Base-by-base conservation (phyloP, 2,113 vertebrate genomes). In the Lathamus discolor region DNA sequence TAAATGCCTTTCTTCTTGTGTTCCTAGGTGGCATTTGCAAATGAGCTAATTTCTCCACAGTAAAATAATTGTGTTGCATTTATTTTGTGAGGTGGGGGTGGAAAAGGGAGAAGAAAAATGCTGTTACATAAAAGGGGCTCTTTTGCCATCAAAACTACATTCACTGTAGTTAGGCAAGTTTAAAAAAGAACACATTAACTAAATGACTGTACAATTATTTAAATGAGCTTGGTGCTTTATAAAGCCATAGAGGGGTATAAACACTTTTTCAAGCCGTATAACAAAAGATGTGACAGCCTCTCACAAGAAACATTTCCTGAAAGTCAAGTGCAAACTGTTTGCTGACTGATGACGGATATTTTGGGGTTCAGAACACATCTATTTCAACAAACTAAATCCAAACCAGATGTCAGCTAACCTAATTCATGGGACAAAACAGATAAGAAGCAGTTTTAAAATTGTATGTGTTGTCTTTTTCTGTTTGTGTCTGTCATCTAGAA, bases 1-100 rank as follows among this genome's bases (percentile, higher is more conserved):
- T 98, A 98, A 98, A 98, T 98, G 98, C 96, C 97, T 98, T 98
- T 98, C 97, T 98, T 98, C 97, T 97, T 97, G 97, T 98, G 95
- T 98, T 98, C 97, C 78, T 93, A 97, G 97, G 97, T 98, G 97
- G 97, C 97, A 98, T 98, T 98, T 98, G 97, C 97, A 98, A 98
- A 98, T 98, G 98, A 98, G 97, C 98, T 98, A 97, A 98, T 98
- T 98, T 98, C 97, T 98, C 96, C 33, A 90, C 98, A 98, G 98
- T 98, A 98, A 98, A 98, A 98, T 98, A 98, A 98, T 98, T 98
- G 96, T 98, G 97, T 98, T 98, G 97, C 97, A 97, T 98, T 98
- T 98, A 97, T 98, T 98, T 98, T 98, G 96, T 1, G 1, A 95
- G 70, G 24, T 92, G 89, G 49, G 74, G 83, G 81, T 79, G 89